Conservation (phyloP, 2,113 vertebrate genomes). For the Lepidiolamprologus cunningtoni region DNA sequence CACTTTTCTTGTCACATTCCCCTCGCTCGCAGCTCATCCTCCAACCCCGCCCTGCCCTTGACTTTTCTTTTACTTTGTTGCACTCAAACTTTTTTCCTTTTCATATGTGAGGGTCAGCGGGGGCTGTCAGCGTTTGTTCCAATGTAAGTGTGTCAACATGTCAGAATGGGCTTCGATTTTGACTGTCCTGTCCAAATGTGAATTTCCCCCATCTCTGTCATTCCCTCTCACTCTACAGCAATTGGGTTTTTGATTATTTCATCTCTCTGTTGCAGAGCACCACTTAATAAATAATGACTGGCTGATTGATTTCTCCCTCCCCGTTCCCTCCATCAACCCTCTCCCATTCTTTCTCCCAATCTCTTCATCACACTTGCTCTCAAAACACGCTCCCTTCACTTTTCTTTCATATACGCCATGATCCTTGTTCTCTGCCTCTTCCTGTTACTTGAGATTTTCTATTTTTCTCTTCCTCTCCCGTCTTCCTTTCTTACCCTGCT, state of each 20-base stretch:
- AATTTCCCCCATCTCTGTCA: constrained; percentile 31
- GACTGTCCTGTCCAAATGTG: constrained; percentile 44
- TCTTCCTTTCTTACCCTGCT: neutral
- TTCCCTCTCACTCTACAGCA: constrained; percentile 13
- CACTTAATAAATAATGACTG: constrained; percentile 73
- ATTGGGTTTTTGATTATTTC: constrained; percentile 66
- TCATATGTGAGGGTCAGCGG: neutral
- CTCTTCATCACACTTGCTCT: constrained; percentile 30
- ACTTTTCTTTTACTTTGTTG: neutral
- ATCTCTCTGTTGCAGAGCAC: constrained; percentile 59
- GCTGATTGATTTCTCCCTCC: constrained; percentile 63
- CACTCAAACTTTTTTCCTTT: constrained; percentile 14
- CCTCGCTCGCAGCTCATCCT: neutral
- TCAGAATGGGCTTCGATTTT: constrained; percentile 43
- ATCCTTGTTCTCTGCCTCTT: neutral
- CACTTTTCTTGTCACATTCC: neutral
- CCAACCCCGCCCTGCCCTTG: neutral
- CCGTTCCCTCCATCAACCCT: constrained; percentile 3
- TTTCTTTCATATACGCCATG: neutral
- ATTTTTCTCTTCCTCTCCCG: neutral
- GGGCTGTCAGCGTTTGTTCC: constrained; percentile 25
- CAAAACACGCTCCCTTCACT: neutral
- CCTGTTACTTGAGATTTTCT: neutral
- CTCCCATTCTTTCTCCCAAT: constrained; percentile 3
- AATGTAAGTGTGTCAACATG: constrained; percentile 42